These are phyloP conservation scores for Blennius ocellaris DNA, from an alignment of 2,113 vertebrate genomes.

Conservation along the genomic window DNA sequence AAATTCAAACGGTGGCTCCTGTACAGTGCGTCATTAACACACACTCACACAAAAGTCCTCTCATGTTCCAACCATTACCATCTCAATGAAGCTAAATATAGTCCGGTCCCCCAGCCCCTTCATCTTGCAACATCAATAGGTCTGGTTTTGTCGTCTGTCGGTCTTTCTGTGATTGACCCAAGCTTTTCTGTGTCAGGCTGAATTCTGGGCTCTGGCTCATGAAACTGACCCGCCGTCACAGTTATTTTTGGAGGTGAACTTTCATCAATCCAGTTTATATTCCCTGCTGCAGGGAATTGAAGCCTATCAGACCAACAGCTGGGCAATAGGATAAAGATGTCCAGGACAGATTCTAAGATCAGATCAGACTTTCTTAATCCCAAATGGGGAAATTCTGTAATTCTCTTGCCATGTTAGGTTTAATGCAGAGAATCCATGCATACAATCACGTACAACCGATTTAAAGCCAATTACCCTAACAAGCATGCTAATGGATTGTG, in stretches of 20 bases:
- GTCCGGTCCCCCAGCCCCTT: slow-evolving; percentile 65
- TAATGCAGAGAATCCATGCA: no score
- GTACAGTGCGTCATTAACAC: slow-evolving; percentile 14
- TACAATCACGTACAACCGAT: no score
- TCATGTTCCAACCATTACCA: slow-evolving; percentile 78
- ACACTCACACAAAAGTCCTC: slow-evolving; percentile 42
- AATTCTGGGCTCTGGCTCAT: slow-evolving; percentile 30
- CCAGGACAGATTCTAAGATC: no score
- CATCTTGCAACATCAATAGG: slow-evolving; percentile 75
- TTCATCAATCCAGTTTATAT: no score
- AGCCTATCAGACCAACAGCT: no score
- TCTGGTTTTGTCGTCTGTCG: slow-evolving; percentile 56
- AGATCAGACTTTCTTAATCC: no score
- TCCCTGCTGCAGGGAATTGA: no score
- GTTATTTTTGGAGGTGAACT: slow-evolving; percentile 20
- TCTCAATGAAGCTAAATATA: slow-evolving; percentile 82
- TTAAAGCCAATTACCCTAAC: no score
- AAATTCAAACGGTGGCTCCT: slow-evolving; percentile 33
- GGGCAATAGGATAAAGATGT: no score
- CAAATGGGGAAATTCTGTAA: no score
- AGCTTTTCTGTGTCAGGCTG: slow-evolving; percentile 50
- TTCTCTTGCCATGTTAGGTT: no score
- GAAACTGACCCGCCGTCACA: slow-evolving; percentile 32
- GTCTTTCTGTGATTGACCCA: slow-evolving; percentile 35
- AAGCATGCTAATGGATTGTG: no score